A percentile compares a stretch with the other conserved stretches of the same genome.
These are phyloP conservation scores for Myocastor coypus DNA, from an alignment of 2,113 vertebrate species.

Conservation along the genomic window DNA sequence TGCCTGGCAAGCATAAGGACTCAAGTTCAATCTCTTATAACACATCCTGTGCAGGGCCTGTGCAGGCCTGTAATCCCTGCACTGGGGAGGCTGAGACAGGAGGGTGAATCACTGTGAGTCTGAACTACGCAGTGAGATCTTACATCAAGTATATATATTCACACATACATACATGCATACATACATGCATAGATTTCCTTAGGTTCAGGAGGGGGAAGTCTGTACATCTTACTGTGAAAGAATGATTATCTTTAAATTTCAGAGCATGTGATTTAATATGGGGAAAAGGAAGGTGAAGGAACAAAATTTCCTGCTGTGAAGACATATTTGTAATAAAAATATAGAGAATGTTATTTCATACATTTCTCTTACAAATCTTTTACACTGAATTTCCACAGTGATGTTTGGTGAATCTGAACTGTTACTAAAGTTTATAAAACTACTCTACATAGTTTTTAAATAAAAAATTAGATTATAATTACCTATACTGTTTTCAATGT, in stretches of 20 bases:
- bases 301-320: not conserved
- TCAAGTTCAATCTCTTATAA: too few relatives aligned
- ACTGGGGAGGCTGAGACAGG: too few relatives aligned
- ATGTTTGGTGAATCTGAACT: conserved; percentile 6
- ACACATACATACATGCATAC: too few relatives aligned
- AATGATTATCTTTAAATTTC: conserved; percentile 6
- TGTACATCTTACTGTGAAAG: not conserved
- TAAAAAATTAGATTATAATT: conserved; percentile 1
- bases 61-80: too few relatives aligned
- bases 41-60: too few relatives aligned
- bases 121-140: too few relatives aligned
- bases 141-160: too few relatives aligned
- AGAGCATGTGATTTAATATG: not conserved
- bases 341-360: not conserved
- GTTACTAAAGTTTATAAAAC: conserved; percentile 5
- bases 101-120: too few relatives aligned
- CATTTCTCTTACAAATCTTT: conserved; percentile 20
- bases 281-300: not conserved
- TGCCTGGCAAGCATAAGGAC: too few relatives aligned
- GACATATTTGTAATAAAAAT: conserved; percentile 1
- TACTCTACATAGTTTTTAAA: conserved; percentile 11
- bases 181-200: not conserved
- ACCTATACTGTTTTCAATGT: not conserved
- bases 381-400: not conserved
- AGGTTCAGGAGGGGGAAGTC: not conserved